Base-by-base conservation (phyloP, 2,113 vertebrate species). In the Diadophis punctatus region DNA sequence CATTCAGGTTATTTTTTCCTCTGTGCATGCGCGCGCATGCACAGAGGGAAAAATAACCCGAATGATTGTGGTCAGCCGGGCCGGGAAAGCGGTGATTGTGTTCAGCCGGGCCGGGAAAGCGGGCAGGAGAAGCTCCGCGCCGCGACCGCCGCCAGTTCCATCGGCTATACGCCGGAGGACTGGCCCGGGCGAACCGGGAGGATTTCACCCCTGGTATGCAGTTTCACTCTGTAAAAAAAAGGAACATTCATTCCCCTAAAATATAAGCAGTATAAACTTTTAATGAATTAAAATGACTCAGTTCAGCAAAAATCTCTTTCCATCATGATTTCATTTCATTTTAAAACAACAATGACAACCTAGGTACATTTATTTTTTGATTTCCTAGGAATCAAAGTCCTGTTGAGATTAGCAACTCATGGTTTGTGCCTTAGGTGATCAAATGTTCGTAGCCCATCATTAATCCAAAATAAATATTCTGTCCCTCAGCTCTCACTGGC, bases 371-470 rank as follows among this genome's bases (percentile, higher is more conserved):
- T 68, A 68, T 68, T 68, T 68, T 58, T 68, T n/a, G 0, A 68
- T n/a, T 96, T 96, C 94, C 93, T 93, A 85, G 89, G 0, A 30
- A 94, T 95, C 95, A 96, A 96, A 94, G 92, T 92, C 93, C 1
- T 27, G 93, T 53, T 93, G 85, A 94, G 93, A 94, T 96, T 96
- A 96, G 96, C 93, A 93, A 94, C 93, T 90, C 95, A 95, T 91
- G 94, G 96, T 96, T 96, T 95, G 93, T 90, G 94, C 96, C 95
- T 96, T 91, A 63, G 94, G 94, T 95, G 93, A 95, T 96, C 95
- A 96, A 93, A 94, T 95, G 93, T 95, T 96, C 95, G 93, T 93
- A 93, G 87, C 60, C 94, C 95, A 94, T 93, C 95, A 96, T 95
- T 96, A 91, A 91, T 96, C 88, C 94, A 93, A 92, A 89, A 91